Evolutionary conservation across 2,888 invertebrate species (phyloP), one percentile per base, ranked within the genome.

Genomic region (Harpalus rubripes): DNA sequence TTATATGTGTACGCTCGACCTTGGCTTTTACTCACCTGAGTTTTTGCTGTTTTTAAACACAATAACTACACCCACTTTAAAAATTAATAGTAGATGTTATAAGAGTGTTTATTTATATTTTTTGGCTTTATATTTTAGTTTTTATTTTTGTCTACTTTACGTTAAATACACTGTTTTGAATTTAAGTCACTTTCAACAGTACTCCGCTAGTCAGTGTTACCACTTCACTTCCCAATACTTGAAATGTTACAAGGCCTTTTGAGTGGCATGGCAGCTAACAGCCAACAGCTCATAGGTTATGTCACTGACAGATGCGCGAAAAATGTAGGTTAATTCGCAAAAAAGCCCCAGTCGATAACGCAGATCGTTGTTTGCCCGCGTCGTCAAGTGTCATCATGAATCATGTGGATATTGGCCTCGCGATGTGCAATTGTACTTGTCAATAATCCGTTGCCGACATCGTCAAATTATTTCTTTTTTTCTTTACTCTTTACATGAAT

Each of bases 281-380:
- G 44, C 12, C 44, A 59, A 15, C 78, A 78, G 6, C 59, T 7
- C 52, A 76, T 76, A 74, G 78, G 58, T 78, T 26, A 58, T 78
- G 78, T 78, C 78, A 78, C 18, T 74, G 74, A 74, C 74, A 74
- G 44, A 74, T 74, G 74, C 16, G 74, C 74, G 56, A 74, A 74
- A 74, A 74, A 74, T 74, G 12, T 74, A 52, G 74, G 74, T 74
- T 74, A 74, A 44, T 74, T 74, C 74, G 74, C 74, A 44, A 74
- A 74, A 74, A 74, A 52, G 63, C 63, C 26, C 63, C 10, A 15
- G 72, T 72, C 72, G 44, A 72, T 72, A 41, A 15, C n/a, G 12
- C 68, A 68, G 63, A 63, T 63, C 26, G 32, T 68, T 52, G 26
- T 32, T 68, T 68, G 41, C 15, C 41, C 41, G 32, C 26, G 63